These are phyloP conservation scores for Drosophila kanapiae DNA, from an alignment of 1,140 invertebrate genomes.

Conservation along the genomic window DNA sequence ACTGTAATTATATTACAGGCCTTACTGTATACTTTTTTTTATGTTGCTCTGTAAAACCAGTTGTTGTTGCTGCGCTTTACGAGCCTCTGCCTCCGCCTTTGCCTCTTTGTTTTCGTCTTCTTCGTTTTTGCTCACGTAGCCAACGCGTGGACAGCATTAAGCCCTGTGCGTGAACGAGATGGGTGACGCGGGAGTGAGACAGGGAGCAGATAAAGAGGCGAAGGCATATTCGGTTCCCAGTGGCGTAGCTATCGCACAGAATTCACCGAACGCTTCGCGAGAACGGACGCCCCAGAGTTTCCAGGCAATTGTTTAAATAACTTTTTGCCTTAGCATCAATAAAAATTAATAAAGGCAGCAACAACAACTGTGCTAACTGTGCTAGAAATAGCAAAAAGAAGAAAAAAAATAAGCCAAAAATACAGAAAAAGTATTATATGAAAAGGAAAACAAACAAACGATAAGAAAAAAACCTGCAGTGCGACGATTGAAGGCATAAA, in stretches of 20 bases:
- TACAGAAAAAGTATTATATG: constrained; percentile 25
- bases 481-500: constrained; percentile 7
- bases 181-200: constrained; percentile 5
- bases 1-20: background rate
- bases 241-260: constrained; percentile 57
- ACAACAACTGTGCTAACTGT: constrained; percentile 43
- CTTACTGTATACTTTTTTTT: constrained; percentile 36
- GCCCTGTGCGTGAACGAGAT: constrained; percentile 10
- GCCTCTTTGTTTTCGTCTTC: constrained; percentile 38
- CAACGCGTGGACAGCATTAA: constrained; percentile 69
- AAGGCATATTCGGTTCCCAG: constrained; percentile 50
- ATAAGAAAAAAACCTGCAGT: constrained; percentile 48
- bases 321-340: constrained; percentile 8
- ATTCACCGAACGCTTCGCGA: constrained; percentile 64
- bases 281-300: constrained; percentile 57
- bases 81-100: constrained; percentile 39
- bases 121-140: constrained; percentile 78
- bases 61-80: constrained; percentile 54
- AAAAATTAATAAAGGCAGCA: constrained; percentile 12
- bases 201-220: constrained; percentile 23
- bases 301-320: constrained; percentile 66
- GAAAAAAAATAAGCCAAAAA: constrained; percentile 5
- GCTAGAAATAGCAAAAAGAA: constrained; percentile 23
- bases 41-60: constrained; percentile 68
- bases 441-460: constrained; percentile 52